Evolutionary conservation across 2,797 vertebrate species (phyloP).

Genomic region (Pseudochirops cupreus): DNA sequence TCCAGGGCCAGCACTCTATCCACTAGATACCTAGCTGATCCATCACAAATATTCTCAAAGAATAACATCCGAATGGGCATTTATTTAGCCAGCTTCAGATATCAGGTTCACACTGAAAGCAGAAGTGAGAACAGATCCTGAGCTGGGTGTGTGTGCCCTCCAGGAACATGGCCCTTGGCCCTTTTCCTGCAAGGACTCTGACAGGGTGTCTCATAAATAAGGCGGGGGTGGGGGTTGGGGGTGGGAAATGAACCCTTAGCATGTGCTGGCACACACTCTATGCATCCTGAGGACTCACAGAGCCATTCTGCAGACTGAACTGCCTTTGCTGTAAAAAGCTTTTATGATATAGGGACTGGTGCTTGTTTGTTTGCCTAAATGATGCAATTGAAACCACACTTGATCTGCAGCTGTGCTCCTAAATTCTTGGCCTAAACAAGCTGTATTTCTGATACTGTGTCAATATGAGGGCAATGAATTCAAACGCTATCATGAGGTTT

Average conservation of each 20-base stretch:
- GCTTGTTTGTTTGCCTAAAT: not conserved
- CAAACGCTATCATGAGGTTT: not conserved
- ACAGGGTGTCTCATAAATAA: not conserved
- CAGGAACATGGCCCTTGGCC: not conserved
- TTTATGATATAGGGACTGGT: not conserved
- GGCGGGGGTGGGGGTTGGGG: no score
- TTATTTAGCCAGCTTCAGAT: not conserved
- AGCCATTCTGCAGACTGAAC: not conserved
- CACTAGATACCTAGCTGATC: no score
- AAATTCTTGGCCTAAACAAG: constrained; percentile 16
- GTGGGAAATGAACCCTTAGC: not conserved
- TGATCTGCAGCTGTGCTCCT: constrained; percentile 35
- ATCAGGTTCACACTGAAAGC: constrained; percentile 23
- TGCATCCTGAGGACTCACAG: not conserved
- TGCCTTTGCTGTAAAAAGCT: not conserved
- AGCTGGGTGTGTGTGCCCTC: not conserved
- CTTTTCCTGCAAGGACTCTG: not conserved
- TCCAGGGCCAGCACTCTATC: no score
- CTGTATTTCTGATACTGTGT: not conserved
- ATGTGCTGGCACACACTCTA: not conserved
- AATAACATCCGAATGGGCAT: not conserved
- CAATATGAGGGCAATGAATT: not conserved
- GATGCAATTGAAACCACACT: constrained; percentile 18
- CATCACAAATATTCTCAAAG: not conserved
- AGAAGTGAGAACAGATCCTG: not conserved